phyloP scores from a whole-genome alignment of 1,140 invertebrate genomes.

The Oncopodura yosiiana region DNA sequence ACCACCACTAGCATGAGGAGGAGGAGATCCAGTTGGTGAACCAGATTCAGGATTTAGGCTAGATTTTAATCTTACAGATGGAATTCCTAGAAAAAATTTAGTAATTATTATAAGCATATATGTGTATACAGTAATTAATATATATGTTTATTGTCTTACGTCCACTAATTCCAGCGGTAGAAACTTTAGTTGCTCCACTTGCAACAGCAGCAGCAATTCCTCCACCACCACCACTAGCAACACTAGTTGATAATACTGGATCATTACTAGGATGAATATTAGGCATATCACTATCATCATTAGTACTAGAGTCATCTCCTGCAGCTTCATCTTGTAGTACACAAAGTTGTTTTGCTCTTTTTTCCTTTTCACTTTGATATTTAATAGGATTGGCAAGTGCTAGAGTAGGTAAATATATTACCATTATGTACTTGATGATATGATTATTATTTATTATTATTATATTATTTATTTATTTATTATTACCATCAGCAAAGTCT shows the following conservation, averaged over 20 bases:
- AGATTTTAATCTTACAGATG: too few relatives aligned
- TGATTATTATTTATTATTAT: not conserved
- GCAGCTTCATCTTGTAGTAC: constrained; percentile 72
- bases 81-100: too few relatives aligned
- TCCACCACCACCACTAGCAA: not conserved
- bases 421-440: too few relatives aligned
- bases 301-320: constrained; percentile 26
- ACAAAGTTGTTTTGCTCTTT: constrained; percentile 77
- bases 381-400: constrained; percentile 95
- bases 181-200: not conserved
- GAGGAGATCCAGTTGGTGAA: too few relatives aligned
- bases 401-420: too few relatives aligned
- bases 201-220: not conserved
- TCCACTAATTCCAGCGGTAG: not conserved
- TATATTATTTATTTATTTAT: not conserved
- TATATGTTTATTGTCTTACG: not conserved
- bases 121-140: too few relatives aligned
- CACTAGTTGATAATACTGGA: constrained; percentile 7
- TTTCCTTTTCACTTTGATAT: constrained; percentile 87
- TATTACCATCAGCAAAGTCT: constrained; percentile 79
- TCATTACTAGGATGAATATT: not conserved
- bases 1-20: too few relatives aligned
- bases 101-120: too few relatives aligned
- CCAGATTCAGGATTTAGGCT: too few relatives aligned
- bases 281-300: constrained; percentile 28